phyloP scores from a whole-genome alignment of 2,888 invertebrate species.

The Pseudococcus longispinus region DNA sequence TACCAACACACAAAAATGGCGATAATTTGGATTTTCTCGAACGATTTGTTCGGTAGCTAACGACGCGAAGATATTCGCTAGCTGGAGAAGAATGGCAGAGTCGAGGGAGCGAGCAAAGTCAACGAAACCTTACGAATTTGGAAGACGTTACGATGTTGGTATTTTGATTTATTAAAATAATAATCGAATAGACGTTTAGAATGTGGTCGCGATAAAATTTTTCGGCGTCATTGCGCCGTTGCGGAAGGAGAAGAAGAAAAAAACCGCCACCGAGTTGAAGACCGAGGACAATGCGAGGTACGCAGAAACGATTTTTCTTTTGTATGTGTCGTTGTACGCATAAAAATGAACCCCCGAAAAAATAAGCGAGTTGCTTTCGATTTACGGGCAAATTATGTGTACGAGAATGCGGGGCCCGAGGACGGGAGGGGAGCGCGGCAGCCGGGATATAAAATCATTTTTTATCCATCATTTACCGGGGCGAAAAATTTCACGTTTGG shows the following conservation, averaged over 20 bases:
- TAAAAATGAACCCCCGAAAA: not conserved
- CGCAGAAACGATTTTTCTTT: not conserved
- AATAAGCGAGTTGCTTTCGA: not conserved
- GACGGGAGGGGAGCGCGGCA: not conserved
- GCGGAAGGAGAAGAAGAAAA: not conserved
- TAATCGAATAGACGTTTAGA: not conserved
- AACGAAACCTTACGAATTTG: no score
- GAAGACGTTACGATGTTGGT: not conserved
- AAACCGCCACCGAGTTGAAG: not conserved
- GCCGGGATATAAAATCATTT: not conserved
- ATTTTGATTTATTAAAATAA: not conserved
- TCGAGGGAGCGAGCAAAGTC: no score
- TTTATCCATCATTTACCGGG: slow-evolving; percentile 15
- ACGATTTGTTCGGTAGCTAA: no score
- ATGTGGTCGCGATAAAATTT: not conserved
- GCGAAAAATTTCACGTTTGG: not conserved
- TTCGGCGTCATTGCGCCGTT: not conserved
- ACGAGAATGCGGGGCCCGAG: not conserved
- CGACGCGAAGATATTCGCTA: no score
- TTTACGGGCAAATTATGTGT: slow-evolving; percentile 1
- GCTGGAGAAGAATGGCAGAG: no score
- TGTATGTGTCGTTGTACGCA: not conserved
- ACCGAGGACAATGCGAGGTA: not conserved
- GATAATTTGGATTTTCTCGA: no score
- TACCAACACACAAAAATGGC: no score